Evolutionary conservation across 2,797 vertebrate species (phyloP), one percentile per base, ranked within the genome.

Genomic region (Neosilurus mollespiculum): DNA sequence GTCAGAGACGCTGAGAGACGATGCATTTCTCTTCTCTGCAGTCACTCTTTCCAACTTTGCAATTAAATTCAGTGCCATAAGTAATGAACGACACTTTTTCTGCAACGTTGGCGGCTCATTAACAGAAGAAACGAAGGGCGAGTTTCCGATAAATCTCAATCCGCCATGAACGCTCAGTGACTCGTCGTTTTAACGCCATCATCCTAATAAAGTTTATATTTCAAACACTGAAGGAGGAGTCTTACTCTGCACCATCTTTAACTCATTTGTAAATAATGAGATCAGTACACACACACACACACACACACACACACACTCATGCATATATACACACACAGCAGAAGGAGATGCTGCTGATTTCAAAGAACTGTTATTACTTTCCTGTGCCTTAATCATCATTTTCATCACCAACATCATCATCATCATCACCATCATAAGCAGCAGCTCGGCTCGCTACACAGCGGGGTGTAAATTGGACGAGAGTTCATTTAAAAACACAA

Each of bases 71-170:
- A 20, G 51, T 26, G 78, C 72, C 77, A 81, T 65, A 67, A 85
- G 43, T 76, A 82, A 78, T 76, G 56, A 77, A 30, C 37, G 34
- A 37, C 16, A 24, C 53, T 53, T 83, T 59, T 78, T 61, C 71
- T 53, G 70, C 51, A 26, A 49, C n/a, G 0, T 37, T 56, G 66
- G 53, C 70, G 62, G 26, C 58, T 61, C 20, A 51, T 67, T 83
- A 77, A 65, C 18, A 22, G 26, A 43, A 54, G 62, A 53, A 82
- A 81, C 59, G 12, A 43, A 43, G 61, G 78, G 37, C 54, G 53
- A 62, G 78, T n/a, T n/a, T n/a, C n/a, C 70, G 79, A 75, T 84
- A 54, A 56, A 87, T 87, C 79, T 81, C 70, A 72, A 71, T 56
- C 11, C 43, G 61, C 22, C 54, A 62, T 62, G 76, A 85, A 79